Base-by-base conservation (phyloP, 2,888 invertebrate genomes). In the Caenorhabditis sulstoni region DNA sequence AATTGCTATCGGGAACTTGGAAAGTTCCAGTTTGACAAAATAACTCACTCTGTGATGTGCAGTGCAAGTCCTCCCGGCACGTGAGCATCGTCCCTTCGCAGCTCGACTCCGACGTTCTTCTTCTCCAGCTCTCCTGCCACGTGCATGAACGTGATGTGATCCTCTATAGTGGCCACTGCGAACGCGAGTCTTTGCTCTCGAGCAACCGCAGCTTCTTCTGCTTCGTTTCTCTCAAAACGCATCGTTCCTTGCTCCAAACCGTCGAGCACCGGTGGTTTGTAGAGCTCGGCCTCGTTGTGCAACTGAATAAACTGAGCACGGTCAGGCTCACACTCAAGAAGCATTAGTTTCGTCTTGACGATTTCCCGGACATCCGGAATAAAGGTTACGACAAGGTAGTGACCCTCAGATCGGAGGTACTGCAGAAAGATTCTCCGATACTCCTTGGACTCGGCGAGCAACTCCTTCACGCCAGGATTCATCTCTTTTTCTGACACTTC, bases 131-230 rank as follows among this genome's bases (percentile, higher is more conserved):
- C 86, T 47, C 83, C 81, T n/a, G 81, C 61, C 9, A 85, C 23
- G 18, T 53, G 61, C 79, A 86, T 71, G 67, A 88, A 86, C 12
- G 82, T 71, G 7, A 89, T 50, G 0, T 88, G 80, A 62, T 89
- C 89, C 50, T 89, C 89, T 8, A 89, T 74, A 7, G 82, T 79
- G 0, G 88, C 84, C 18, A 89, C 73, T 12, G 88, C 89, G 41
- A 67, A 74, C 1, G 80, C 57, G 18, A 84, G 55, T n/a, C 57
- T 66, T 8, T 78, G 73, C 81, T 53, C 57, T 53, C 23, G 75
- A 62, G 11, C 57, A 47, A 11, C 57, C 57, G 12, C 22, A 39
- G 52, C 52, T 23, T 37, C 20, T 41, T n/a, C 5, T 9, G 23
- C 11, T 29, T 22, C 29, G 1, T 57, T 18, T 5, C 2, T n/a